Conservation (phyloP, 2,797 vertebrate genomes). For the Brachymystax lenok region DNA sequence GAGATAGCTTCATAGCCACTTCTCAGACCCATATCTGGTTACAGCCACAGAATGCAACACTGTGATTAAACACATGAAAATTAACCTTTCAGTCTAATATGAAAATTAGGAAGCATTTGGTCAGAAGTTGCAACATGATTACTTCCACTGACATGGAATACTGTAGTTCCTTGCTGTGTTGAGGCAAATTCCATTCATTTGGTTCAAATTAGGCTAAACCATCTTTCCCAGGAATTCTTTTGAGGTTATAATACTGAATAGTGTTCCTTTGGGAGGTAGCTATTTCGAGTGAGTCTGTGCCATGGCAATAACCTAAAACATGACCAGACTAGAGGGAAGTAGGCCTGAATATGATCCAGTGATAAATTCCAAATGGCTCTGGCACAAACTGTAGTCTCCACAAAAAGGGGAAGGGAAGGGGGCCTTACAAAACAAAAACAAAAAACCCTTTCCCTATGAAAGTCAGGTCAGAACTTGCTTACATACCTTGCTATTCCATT, state of each 20-base stretch:
- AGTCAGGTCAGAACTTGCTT: constrained; percentile 40
- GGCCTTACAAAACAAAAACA: constrained; percentile 18
- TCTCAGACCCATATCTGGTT: background rate
- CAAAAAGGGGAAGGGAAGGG: background rate
- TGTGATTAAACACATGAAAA: background rate
- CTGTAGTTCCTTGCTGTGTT: background rate
- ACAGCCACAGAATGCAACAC: background rate
- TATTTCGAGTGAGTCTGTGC: constrained; percentile 8
- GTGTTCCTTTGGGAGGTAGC: constrained; percentile 38
- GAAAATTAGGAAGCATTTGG: background rate
- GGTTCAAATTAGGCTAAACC: background rate
- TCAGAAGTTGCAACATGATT: background rate
- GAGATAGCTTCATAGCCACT: background rate
- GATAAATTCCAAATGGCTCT: constrained; percentile 43
- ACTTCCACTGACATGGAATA: background rate
- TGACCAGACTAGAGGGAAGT: constrained; percentile 49
- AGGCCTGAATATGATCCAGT: constrained; percentile 49
- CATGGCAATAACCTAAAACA: constrained; percentile 38
- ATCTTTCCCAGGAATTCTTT: background rate
- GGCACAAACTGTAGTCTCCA: constrained; percentile 37
- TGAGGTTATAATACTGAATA: constrained; percentile 51
- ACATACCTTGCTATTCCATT: constrained; percentile 24
- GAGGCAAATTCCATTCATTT: background rate
- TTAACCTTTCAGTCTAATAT: background rate
- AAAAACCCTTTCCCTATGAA: background rate